Conservation (phyloP, 1,140 invertebrate species). For the Danaus plexippus region DNA sequence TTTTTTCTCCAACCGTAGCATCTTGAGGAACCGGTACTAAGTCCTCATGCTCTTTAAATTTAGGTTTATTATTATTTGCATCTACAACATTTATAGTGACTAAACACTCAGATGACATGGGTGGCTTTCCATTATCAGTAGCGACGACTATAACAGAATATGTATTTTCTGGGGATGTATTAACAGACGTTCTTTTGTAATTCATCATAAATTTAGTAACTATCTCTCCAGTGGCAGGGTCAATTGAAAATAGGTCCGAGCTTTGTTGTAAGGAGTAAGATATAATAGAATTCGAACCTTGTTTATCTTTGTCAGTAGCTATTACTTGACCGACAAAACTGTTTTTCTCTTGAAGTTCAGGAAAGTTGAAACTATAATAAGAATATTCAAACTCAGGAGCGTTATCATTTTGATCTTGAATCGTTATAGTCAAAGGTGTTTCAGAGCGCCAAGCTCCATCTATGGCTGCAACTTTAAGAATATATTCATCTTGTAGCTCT, state of each 20-base stretch:
- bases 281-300: conserved; percentile 94
- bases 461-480: conserved; percentile 87
- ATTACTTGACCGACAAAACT: conserved; percentile 90
- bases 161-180: conserved; percentile 88
- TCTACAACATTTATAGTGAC: conserved; percentile 92
- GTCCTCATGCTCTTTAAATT: conserved; percentile 81
- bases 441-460: conserved; percentile 92
- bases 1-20: conserved; percentile 77
- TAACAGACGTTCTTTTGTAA: conserved; percentile 85
- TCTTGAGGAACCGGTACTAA: conserved; percentile 88
- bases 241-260: conserved; percentile 91
- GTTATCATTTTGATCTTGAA: conserved; percentile 96
- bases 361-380: conserved; percentile 91
- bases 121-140: conserved; percentile 93
- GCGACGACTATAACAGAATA: conserved; percentile 89
- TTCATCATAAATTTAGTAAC: conserved; percentile 86
- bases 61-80: conserved; percentile 90
- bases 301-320: conserved; percentile 91
- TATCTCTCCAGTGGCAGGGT: conserved; percentile 91
- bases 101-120: conserved; percentile 86
- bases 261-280: conserved; percentile 92
- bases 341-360: conserved; percentile 84
- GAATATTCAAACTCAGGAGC: conserved; percentile 91
- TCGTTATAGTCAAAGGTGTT: conserved; percentile 91
- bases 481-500: conserved; percentile 92